Base-by-base conservation (phyloP, 1,140 invertebrate species). In the Teleogryllus occipitalis region DNA sequence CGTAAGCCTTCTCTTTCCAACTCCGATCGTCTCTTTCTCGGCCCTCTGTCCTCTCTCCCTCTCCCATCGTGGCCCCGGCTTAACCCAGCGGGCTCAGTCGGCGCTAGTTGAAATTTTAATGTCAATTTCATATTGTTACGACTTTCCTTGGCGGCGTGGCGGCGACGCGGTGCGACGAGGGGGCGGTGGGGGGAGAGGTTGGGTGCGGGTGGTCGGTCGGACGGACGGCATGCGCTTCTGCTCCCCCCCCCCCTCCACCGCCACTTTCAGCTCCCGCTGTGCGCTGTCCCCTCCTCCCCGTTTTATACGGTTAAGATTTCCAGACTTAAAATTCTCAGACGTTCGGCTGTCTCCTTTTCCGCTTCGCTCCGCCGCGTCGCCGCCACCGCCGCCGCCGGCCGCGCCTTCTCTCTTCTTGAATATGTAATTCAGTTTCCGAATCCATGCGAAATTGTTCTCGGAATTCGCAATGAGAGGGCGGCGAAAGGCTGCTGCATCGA, bases 291-390 rank as follows among this genome's bases (percentile, higher is more conserved):
- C 10, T 65, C 54, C 18, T 65, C 54, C 54, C 18, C 54, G 10
- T 65, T 65, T 65, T 65, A 65, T 65, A 65, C 54, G 54, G 54
- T 65, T 65, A 65, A 65, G 54, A 65, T 65, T 65, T 65, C 54
- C 54, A 65, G 54, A 65, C 54, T 65, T 65, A 65, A 65, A 65
- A 65, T 65, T 65, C 54, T 65, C 54, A 18, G 54, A 18, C 54
- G 54, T 65, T 65, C 54, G 54, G 18, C 54, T 65, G 54, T 65
- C 54, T 65, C 54, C 54, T 65, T 65, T 65, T 65, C 54, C 54
- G 54, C 54, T 65, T 18, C 10, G 54, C 18, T 65, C 54, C 54
- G 10, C 18, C 54, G 54, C 54, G 54, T 18, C 10, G 54, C 10
- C 10, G 18, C 54, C n/a, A n/a, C n/a, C 54, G 27, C 54, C 54